Evolutionary conservation across 2,888 invertebrate genomes (phyloP).

Genomic region (Pandemis cinnamomeana): DNA sequence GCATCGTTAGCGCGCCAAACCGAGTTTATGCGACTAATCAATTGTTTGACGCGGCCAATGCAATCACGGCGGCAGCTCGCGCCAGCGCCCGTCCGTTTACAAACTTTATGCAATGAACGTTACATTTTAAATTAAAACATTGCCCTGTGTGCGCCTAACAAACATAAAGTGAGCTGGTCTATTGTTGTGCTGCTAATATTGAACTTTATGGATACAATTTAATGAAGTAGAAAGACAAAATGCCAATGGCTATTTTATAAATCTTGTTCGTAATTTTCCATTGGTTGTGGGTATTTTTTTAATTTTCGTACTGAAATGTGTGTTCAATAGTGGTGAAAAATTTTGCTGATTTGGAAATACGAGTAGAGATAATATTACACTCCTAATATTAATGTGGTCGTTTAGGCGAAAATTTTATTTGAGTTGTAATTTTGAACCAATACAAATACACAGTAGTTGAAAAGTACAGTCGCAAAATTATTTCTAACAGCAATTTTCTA

Average conservation of each 20-base stretch:
- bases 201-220: not conserved
- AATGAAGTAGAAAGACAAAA: not conserved
- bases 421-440: no score
- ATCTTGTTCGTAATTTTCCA: no score
- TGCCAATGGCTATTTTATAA: not conserved
- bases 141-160: not conserved
- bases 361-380: no score
- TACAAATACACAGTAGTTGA: no score
- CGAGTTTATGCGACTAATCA: constrained; percentile 85
- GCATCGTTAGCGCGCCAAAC: constrained; percentile 84
- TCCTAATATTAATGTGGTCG: no score
- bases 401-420: no score
- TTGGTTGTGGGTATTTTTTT: no score
- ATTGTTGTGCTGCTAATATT: not conserved
- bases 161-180: not conserved
- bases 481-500: no score
- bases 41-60: constrained; percentile 83
- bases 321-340: no score
- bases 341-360: no score
- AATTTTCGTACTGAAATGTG: no score
- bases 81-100: constrained; percentile 43
- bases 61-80: constrained; percentile 70
- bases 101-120: constrained; percentile 38
- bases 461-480: no score
- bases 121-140: constrained; percentile 17